Evolutionary conservation across 2,113 vertebrate species (phyloP).

Genomic region (Lampris incognitus): DNA sequence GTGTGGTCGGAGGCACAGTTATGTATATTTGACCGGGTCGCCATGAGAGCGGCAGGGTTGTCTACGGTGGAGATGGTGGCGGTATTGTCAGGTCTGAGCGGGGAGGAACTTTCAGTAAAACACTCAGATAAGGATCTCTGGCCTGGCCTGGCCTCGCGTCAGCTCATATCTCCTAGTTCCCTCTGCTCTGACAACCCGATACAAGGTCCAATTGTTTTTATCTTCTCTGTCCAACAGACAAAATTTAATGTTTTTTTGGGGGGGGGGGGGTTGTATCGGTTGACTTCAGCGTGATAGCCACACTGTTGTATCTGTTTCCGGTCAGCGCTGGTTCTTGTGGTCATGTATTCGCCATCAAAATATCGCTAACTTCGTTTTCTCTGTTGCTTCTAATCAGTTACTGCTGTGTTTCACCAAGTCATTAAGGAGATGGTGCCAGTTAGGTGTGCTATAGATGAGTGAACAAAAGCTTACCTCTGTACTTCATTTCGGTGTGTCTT

Average conservation of each 20-base stretch:
- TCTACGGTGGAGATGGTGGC: slow-evolving; percentile 17
- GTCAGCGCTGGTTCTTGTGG: background rate
- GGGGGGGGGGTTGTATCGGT: background rate
- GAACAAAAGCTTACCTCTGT: background rate
- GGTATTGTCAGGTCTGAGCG: slow-evolving; percentile 44
- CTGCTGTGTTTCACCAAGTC: background rate
- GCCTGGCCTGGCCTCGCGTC: slow-evolving; percentile 18
- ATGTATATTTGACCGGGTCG: slow-evolving; percentile 62
- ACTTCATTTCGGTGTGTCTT: slow-evolving; percentile 28
- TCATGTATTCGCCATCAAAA: background rate
- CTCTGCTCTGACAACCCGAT: slow-evolving; percentile 39
- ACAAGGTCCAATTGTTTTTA: slow-evolving; percentile 10
- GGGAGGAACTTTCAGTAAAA: slow-evolving; percentile 59
- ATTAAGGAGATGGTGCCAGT: background rate
- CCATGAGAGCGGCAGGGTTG: slow-evolving; percentile 24
- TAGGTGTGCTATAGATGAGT: background rate
- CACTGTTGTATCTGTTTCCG: background rate
- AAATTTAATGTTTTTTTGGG: background rate
- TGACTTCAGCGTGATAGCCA: slow-evolving; percentile 5
- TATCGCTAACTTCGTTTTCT: background rate
- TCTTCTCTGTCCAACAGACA: slow-evolving; percentile 36
- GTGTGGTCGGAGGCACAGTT: slow-evolving; percentile 47
- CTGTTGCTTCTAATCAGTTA: background rate
- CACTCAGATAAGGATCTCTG: slow-evolving; percentile 67
- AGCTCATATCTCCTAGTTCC: slow-evolving; percentile 63